These are phyloP conservation scores for Turnix velox DNA, from an alignment of 2,113 vertebrate species.

Conservation along the genomic window DNA sequence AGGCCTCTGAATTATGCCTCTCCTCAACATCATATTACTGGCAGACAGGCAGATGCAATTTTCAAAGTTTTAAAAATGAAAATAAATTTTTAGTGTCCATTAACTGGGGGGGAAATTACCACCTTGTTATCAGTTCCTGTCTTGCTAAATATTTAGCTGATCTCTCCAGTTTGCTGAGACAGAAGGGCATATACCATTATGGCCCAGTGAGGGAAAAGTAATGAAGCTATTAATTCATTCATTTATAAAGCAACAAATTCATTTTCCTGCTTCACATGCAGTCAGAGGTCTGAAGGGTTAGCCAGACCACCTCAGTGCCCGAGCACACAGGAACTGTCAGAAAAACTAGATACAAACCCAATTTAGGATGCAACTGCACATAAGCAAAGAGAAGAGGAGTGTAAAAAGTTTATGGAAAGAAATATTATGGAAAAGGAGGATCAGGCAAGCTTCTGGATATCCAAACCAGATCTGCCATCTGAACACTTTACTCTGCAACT, in stretches of 20 bases:
- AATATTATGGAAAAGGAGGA: neutral
- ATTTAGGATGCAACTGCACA: neutral
- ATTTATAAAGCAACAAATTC: slow-evolving; percentile 34
- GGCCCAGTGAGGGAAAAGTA: neutral
- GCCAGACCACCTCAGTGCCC: neutral
- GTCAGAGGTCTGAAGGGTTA: neutral
- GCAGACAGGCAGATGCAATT: neutral
- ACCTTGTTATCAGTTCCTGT: slow-evolving; percentile 25
- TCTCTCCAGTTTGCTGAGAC: slow-evolving; percentile 20
- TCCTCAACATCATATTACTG: neutral
- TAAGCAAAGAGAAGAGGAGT: neutral
- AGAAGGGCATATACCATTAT: slow-evolving; percentile 1
- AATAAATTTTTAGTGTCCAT: slow-evolving; percentile 29
- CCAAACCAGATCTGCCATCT: neutral
- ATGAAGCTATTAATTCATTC: slow-evolving; percentile 10
- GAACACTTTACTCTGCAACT: neutral
- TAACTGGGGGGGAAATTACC: neutral
- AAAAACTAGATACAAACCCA: neutral
- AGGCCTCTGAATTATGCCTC: neutral
- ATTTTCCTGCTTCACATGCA: neutral
- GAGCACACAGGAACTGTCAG: neutral
- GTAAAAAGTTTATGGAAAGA: neutral
- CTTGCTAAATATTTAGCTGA: slow-evolving; percentile 43
- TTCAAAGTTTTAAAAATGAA: slow-evolving; percentile 34
- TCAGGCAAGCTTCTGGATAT: neutral